Conservation (phyloP, 2,113 vertebrate genomes). For the Puntigrus tetrazona region DNA sequence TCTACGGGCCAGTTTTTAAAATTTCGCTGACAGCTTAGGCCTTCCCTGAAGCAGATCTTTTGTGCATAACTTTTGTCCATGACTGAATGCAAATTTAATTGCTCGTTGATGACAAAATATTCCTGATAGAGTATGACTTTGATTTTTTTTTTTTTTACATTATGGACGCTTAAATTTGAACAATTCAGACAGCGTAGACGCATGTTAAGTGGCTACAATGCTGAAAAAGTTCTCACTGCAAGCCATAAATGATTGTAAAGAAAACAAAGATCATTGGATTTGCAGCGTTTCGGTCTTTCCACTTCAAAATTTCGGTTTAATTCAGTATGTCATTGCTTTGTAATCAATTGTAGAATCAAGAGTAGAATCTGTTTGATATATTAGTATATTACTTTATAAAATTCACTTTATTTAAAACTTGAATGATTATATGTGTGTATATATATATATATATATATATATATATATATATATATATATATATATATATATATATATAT, state of each 20-base stretch:
- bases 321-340: too few relatives aligned
- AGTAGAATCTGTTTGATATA: not conserved
- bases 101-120: conserved; percentile 8
- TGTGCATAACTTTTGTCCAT: conserved; percentile 18
- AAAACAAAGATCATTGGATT: too few relatives aligned
- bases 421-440: too few relatives aligned
- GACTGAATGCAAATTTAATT: conserved; percentile 36
- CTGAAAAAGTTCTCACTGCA: not conserved
- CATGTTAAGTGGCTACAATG: not conserved
- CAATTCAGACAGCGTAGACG: not conserved
- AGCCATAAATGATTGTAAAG: not conserved
- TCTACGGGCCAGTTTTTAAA: conserved; percentile 32
- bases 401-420: not conserved
- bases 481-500: too few relatives aligned
- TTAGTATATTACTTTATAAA: not conserved
- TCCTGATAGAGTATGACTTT: not conserved
- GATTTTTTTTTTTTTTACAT: not conserved
- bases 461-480: too few relatives aligned
- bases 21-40: conserved; percentile 25
- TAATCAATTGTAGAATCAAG: too few relatives aligned
- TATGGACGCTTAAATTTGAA: not conserved
- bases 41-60: not conserved
- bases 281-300: too few relatives aligned
- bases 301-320: too few relatives aligned
- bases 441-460: too few relatives aligned